phyloP scores from a whole-genome alignment of 1,140 invertebrate species.

The Eufriesea mexicana region DNA sequence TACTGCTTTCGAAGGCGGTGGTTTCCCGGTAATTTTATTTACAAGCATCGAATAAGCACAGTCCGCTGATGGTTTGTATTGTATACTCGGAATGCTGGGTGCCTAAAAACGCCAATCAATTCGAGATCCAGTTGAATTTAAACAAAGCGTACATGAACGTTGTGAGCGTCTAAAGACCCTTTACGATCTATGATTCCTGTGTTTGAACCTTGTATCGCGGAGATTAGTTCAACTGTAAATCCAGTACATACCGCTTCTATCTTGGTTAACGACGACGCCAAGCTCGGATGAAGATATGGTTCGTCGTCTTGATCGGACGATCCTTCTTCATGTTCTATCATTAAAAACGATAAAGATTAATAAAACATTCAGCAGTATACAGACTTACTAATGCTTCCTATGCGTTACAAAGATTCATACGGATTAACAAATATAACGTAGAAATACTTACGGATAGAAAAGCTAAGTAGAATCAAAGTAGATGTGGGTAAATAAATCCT shows the following conservation, averaged over 20 bases:
- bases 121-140: neutral
- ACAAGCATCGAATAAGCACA: slow-evolving; percentile 93
- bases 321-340: slow-evolving; percentile 82
- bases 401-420: slow-evolving; percentile 39
- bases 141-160: neutral
- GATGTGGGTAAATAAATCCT: slow-evolving; percentile 78
- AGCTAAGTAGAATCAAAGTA: slow-evolving; percentile 79
- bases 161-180: neutral
- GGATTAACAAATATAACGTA: slow-evolving; percentile 63
- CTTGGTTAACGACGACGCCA: slow-evolving; percentile 83
- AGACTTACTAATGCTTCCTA: slow-evolving; percentile 46
- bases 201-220: neutral
- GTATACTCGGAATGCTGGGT: slow-evolving; percentile 86
- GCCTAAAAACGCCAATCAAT: slow-evolving; percentile 79
- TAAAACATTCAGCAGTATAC: slow-evolving; percentile 15
- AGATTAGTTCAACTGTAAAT: neutral
- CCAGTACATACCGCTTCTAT: slow-evolving; percentile 85
- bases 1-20: slow-evolving; percentile 76
- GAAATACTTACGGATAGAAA: slow-evolving; percentile 80
- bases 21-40: slow-evolving; percentile 90
- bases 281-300: slow-evolving; percentile 92
- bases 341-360: slow-evolving; percentile 68
- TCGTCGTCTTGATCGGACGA: slow-evolving; percentile 84
- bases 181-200: too few species aligned
- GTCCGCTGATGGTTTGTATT: slow-evolving; percentile 90